Evolutionary conservation across 2,888 invertebrate species (phyloP).

Genomic region (Luperina testacea): DNA sequence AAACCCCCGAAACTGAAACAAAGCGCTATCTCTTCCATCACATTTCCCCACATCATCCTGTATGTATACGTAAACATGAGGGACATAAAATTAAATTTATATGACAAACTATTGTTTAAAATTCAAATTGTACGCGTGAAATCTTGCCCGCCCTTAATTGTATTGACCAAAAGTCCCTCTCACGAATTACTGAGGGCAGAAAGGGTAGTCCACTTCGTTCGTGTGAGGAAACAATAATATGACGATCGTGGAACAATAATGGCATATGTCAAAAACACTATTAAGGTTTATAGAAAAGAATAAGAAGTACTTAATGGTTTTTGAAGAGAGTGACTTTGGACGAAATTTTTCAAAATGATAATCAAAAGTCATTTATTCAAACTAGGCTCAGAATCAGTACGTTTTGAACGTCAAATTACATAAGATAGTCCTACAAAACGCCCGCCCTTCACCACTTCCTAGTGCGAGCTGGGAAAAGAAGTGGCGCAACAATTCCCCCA

Average conservation of each 20-base stretch:
- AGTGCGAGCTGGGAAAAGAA: not conserved
- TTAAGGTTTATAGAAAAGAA: not conserved
- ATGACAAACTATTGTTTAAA: slow-evolving; percentile 90
- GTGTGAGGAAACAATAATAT: slow-evolving; percentile 72
- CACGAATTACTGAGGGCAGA: slow-evolving; percentile 72
- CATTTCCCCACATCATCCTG: slow-evolving; percentile 71
- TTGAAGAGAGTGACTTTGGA: not conserved
- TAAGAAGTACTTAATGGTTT: not conserved
- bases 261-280: slow-evolving; percentile 42
- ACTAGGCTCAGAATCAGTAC: not conserved
- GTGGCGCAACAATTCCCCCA: not conserved
- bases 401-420: not conserved
- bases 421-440: not conserved
- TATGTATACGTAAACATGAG: slow-evolving; percentile 74
- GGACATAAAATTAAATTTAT: slow-evolving; percentile 88
- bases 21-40: slow-evolving; percentile 26
- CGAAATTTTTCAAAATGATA: not conserved
- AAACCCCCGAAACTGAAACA: not conserved
- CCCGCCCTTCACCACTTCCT: not conserved
- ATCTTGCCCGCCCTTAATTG: slow-evolving; percentile 88
- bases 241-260: slow-evolving; percentile 29
- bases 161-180: slow-evolving; percentile 85
- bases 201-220: slow-evolving; percentile 72
- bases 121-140: slow-evolving; percentile 89
- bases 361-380: not conserved